These are phyloP conservation scores for Hyla sarda DNA, from an alignment of 2,113 vertebrate genomes.

Conservation along the genomic window DNA sequence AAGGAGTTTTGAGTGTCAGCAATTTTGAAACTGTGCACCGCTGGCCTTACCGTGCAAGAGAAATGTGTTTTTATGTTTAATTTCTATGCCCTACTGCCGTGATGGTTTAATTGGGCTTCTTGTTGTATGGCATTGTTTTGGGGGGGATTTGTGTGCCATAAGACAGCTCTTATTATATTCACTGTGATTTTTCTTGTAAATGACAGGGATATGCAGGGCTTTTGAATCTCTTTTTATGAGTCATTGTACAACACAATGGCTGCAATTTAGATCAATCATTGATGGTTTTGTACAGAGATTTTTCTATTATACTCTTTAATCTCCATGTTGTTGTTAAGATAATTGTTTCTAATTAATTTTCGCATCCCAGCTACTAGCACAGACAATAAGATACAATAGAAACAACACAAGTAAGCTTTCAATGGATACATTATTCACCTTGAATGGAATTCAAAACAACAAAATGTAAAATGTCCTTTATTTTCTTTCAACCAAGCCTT, in stretches of 20 bases:
- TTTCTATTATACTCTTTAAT: slow-evolving; percentile 19
- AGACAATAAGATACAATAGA: background rate
- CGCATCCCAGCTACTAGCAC: background rate
- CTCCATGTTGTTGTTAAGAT: slow-evolving; percentile 15
- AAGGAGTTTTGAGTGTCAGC: slow-evolving; percentile 7
- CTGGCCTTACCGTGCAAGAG: background rate
- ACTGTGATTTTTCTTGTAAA: slow-evolving; percentile 14
- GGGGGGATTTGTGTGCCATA: background rate
- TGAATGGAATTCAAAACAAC: background rate
- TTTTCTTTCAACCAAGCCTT: background rate
- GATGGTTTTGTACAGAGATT: background rate
- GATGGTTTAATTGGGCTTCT: slow-evolving; percentile 43
- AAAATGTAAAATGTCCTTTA: background rate
- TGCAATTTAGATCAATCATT: slow-evolving; percentile 27
- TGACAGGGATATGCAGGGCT: slow-evolving; percentile 9
- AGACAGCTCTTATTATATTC: slow-evolving; percentile 26
- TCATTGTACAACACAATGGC: slow-evolving; percentile 15
- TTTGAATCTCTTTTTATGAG: background rate
- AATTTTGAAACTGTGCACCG: background rate
- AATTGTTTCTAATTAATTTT: slow-evolving; percentile 50
- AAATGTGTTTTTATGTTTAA: slow-evolving; percentile 5
- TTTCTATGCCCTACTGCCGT: background rate
- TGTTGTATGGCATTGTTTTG: slow-evolving; percentile 1
- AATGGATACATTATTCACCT: background rate
- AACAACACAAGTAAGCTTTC: background rate